Evolutionary conservation across 2,113 vertebrate genomes (phyloP).

Genomic region (Protobothrops flavoviridis): DNA sequence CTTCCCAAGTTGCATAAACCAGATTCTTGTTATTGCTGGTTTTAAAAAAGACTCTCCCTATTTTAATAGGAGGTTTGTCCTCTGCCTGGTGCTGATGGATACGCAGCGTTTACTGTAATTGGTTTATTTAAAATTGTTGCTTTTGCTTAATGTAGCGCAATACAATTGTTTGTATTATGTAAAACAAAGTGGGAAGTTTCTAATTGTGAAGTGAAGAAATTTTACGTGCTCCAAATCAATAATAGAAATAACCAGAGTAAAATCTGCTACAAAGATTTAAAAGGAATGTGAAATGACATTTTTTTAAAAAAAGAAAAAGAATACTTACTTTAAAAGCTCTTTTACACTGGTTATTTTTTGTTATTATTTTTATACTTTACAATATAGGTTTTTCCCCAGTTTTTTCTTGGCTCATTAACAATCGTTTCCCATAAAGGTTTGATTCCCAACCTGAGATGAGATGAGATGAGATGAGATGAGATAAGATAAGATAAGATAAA

Average conservation of each 20-base stretch:
- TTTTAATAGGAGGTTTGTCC: background rate
- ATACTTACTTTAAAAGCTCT: background rate
- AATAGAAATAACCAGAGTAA: background rate
- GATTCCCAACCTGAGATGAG: background rate
- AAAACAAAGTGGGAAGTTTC: background rate
- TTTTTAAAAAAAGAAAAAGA: background rate
- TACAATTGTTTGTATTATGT: background rate
- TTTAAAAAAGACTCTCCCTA: background rate
- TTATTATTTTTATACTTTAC: background rate
- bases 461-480: too few species aligned
- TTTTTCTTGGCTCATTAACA: background rate
- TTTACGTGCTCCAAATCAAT: background rate
- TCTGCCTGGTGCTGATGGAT: background rate
- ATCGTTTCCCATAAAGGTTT: background rate
- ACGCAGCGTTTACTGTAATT: background rate
- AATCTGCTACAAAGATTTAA: background rate
- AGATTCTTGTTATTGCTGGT: background rate
- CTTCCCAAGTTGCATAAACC: background rate
- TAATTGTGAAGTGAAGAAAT: background rate
- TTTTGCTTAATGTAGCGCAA: background rate
- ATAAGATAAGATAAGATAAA: too few species aligned
- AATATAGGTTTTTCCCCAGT: too few species aligned
- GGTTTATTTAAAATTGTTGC: background rate
- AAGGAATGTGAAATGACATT: background rate
- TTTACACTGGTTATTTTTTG: background rate